Evolutionary conservation across 1,140 invertebrate species (phyloP).

Genomic region (Ostrea edulis): DNA sequence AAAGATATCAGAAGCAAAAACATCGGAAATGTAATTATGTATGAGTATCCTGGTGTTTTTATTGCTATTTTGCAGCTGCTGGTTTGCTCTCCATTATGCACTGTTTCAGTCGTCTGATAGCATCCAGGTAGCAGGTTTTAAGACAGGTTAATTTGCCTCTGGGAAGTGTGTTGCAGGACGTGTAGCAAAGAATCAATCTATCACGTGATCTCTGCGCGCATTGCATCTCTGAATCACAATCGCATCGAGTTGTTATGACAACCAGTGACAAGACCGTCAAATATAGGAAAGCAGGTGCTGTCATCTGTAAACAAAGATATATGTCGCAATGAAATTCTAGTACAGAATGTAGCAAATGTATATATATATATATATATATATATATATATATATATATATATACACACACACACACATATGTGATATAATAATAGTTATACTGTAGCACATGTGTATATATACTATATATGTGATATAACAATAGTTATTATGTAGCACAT

Average conservation of each 20-base stretch:
- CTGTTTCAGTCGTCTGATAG: neutral
- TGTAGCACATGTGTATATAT: no score
- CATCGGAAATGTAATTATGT: no score
- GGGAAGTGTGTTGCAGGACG: neutral
- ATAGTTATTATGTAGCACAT: no score
- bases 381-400: no score
- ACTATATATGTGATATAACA: no score
- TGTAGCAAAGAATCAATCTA: neutral
- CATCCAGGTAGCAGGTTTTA: neutral
- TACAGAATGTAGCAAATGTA: no score
- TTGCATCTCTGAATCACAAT: constrained; percentile 15
- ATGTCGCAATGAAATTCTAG: no score
- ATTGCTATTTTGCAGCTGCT: neutral
- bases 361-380: no score
- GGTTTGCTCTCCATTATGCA: neutral
- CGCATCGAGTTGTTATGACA: neutral
- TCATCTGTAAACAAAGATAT: neutral
- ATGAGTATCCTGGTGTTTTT: no score
- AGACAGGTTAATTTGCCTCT: neutral
- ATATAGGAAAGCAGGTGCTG: neutral
- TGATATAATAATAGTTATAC: no score
- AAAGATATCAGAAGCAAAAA: no score
- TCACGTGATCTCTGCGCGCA: neutral
- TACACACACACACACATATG: no score
- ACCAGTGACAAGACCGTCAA: neutral